Conservation (phyloP, 2,113 vertebrate genomes). For the Tautogolabrus adspersus region DNA sequence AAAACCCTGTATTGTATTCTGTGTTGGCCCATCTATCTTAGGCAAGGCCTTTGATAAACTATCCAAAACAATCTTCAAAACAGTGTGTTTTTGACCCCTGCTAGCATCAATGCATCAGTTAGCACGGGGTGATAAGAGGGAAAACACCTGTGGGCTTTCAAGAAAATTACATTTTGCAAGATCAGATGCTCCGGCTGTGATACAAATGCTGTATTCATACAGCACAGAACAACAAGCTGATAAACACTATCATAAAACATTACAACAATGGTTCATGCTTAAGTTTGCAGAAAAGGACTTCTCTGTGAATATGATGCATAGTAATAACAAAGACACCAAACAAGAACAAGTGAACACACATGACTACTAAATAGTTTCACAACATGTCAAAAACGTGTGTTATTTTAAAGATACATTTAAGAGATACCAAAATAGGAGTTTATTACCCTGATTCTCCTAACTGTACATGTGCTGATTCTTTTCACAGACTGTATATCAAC, state of each 20-base stretch:
- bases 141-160: constrained; percentile 39
- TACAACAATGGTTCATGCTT: constrained; percentile 15
- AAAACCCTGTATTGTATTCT: constrained; percentile 3
- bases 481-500: too few species aligned
- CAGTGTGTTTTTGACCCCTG: constrained; percentile 32
- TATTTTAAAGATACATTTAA: too few species aligned
- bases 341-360: background rate
- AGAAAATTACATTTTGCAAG: constrained; percentile 38
- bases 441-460: too few species aligned
- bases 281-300: background rate
- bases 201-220: constrained; percentile 39
- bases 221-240: constrained; percentile 25
- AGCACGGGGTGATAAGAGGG: constrained; percentile 20
- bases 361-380: background rate
- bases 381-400: background rate
- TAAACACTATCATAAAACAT: constrained; percentile 35
- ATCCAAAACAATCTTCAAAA: constrained; percentile 25
- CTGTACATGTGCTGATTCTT: too few species aligned
- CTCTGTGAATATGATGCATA: background rate
- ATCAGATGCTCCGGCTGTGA: constrained; percentile 16
- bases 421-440: too few species aligned
- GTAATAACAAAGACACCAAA: background rate
- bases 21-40: constrained; percentile 10
- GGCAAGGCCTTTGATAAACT: background rate
- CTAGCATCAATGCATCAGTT: constrained; percentile 36